These are phyloP conservation scores for Dermolepida albohirtum DNA, from an alignment of 2,888 invertebrate species.

Conservation along the genomic window DNA sequence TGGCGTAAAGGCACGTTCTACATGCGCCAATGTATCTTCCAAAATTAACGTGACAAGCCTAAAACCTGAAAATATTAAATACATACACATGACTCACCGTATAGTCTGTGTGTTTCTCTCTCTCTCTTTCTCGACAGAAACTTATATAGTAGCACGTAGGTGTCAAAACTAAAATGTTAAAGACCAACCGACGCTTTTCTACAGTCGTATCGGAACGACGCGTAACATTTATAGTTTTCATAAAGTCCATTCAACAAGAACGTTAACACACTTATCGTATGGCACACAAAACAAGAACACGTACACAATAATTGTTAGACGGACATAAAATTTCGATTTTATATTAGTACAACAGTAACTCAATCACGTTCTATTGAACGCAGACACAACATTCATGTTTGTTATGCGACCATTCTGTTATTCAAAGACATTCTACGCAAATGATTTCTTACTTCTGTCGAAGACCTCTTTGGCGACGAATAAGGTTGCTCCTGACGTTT, in stretches of 20 bases:
- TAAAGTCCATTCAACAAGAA: not conserved
- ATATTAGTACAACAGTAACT: not conserved
- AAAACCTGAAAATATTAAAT: no score
- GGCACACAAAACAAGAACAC: not conserved
- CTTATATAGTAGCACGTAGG: no score
- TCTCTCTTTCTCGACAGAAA: no score
- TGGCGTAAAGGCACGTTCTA: no score
- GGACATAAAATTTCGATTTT: constrained; percentile 5
- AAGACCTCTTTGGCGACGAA: constrained; percentile 41
- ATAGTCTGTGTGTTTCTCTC: no score
- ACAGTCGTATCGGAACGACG: not conserved
- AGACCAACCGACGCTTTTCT: no score
- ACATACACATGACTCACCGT: no score
- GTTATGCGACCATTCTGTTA: constrained; percentile 50
- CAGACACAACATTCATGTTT: constrained; percentile 1
- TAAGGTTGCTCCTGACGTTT: constrained; percentile 42
- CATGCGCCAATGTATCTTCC: no score
- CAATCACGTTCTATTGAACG: not conserved
- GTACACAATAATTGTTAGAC: constrained; percentile 5
- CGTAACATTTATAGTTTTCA: constrained; percentile 1
- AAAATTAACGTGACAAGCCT: no score
- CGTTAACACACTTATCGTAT: constrained; percentile 6
- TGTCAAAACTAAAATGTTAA: no score
- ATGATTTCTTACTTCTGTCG: constrained; percentile 50
- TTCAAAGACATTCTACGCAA: constrained; percentile 49